Percentiles rank a stretch among this genome's conserved stretches.
These are phyloP conservation scores for Onychomys torridus DNA, from an alignment of 2,797 vertebrate genomes.

Conservation along the genomic window DNA sequence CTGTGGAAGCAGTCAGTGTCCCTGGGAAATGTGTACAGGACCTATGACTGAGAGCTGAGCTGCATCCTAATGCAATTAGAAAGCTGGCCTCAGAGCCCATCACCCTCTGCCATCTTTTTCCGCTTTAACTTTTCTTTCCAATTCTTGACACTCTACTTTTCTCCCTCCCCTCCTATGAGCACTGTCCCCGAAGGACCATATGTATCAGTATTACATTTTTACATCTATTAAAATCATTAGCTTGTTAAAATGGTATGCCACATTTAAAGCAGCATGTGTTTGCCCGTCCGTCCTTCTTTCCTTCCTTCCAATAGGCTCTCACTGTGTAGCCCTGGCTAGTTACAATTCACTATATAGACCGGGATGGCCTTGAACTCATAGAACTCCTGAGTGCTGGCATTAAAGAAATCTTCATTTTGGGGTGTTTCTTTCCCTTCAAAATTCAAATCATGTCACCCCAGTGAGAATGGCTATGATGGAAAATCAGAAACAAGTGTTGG, in stretches of 20 bases:
- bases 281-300: background rate
- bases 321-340: background rate
- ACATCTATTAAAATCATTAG: background rate
- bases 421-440: background rate
- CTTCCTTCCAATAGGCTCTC: background rate
- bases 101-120: background rate
- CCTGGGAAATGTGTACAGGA: fast-evolving
- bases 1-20: background rate
- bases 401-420: background rate
- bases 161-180: background rate
- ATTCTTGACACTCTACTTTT: fast-evolving
- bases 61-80: background rate
- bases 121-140: background rate
- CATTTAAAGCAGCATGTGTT: background rate
- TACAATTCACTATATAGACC: background rate
- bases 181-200: background rate
- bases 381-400: background rate
- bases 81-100: background rate
- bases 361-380: background rate
- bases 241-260: background rate
- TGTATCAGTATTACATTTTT: background rate
- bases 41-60: too few relatives aligned
- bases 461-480: background rate
- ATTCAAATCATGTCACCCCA: background rate
- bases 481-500: background rate